These are phyloP conservation scores for Cephus nigrinus DNA, from an alignment of 2,888 invertebrate species.

Conservation along the genomic window DNA sequence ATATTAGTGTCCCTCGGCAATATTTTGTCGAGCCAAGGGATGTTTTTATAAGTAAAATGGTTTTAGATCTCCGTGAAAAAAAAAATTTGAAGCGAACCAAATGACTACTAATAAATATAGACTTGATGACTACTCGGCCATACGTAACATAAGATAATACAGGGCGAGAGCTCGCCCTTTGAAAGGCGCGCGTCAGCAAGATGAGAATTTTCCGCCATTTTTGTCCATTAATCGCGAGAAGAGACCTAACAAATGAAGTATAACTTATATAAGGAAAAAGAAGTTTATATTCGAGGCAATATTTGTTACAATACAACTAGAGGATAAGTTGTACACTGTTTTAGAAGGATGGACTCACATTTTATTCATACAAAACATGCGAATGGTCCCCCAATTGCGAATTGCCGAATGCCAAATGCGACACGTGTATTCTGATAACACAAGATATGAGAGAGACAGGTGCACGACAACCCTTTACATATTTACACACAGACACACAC, in stretches of 20 bases:
- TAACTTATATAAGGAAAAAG: constrained; percentile 41
- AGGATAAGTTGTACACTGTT: constrained; percentile 50
- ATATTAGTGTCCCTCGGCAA: constrained; percentile 61
- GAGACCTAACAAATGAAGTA: constrained; percentile 27
- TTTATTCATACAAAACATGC: not conserved
- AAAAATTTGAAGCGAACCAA: constrained; percentile 52
- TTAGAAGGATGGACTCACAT: constrained; percentile 19
- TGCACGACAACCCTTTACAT: not conserved
- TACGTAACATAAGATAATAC: constrained; percentile 50
- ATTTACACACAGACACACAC: not conserved
- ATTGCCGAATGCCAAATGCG: not conserved
- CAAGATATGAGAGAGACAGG: not conserved
- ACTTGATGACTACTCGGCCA: constrained; percentile 54
- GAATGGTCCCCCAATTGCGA: constrained; percentile 4
- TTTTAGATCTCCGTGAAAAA: constrained; percentile 56
- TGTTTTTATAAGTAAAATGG: constrained; percentile 60
- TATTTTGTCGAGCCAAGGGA: constrained; percentile 63
- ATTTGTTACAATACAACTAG: constrained; percentile 63
- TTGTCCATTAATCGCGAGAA: constrained; percentile 44
- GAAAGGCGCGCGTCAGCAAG: constrained; percentile 33
- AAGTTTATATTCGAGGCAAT: constrained; percentile 64
- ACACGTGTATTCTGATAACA: not conserved
- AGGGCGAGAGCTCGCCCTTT: constrained; percentile 27
- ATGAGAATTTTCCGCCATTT: constrained; percentile 38
- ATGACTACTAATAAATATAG: constrained; percentile 46